Conservation (phyloP, 1,140 invertebrate genomes). For the roundworm (Caenorhabditis elegans) region WBcel235 BX284605.5:17712501-17713000, state of each 20-base stretch:
- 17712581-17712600: not conserved
- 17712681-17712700: no score
- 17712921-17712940: not conserved
- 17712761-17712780: not conserved
- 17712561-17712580: not conserved
- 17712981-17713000: no score
- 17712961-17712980: not conserved
- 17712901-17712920: not conserved
- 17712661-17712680: not conserved
- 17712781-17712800: slow-evolving; percentile 1
- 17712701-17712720: no score
- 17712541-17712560: not conserved
- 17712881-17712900: not conserved
- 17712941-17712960: not conserved
- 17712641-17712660: not conserved
- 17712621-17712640: not conserved
- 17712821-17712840: not conserved
- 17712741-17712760: no score
- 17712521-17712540: slow-evolving; percentile 25
- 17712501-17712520: slow-evolving; percentile 11
- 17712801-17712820: not conserved
- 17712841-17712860: not conserved
- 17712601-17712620: not conserved
- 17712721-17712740: no score
- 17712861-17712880: not conserved